These are phyloP conservation scores for Gymnarchus niloticus DNA, from an alignment of 2,113 vertebrate genomes.

Conservation along the genomic window DNA sequence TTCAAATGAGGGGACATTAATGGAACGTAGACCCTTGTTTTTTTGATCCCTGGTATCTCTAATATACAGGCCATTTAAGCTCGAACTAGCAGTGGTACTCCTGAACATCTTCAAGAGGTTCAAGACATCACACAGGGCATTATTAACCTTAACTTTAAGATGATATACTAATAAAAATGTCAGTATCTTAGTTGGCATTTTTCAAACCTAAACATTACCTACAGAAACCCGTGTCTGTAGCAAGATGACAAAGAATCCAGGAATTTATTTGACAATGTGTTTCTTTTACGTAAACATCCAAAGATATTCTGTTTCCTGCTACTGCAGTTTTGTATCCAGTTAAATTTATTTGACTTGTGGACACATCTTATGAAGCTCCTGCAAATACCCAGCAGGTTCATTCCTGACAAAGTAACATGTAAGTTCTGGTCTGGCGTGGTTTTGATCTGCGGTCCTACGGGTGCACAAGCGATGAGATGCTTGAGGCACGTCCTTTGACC, in stretches of 20 bases:
- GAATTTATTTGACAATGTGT: not conserved
- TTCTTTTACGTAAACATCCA: slow-evolving; percentile 21
- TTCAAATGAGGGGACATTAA: not conserved
- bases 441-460: not conserved
- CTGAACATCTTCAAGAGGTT: not conserved
- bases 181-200: not conserved
- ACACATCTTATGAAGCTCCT: not conserved
- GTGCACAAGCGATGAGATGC: not conserved
- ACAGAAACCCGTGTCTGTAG: not conserved
- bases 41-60: not conserved
- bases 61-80: not conserved
- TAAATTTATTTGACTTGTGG: slow-evolving; percentile 28
- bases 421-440: not conserved
- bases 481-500: not conserved
- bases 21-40: not conserved
- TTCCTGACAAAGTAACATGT: not conserved
- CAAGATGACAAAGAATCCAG: not conserved
- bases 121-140: not conserved
- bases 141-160: not conserved
- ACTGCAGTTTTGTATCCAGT: slow-evolving; percentile 25
- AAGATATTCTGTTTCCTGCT: slow-evolving; percentile 21
- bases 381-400: not conserved
- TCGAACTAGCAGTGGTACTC: not conserved
- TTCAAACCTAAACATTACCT: not conserved
- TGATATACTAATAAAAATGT: not conserved